A percentile compares a stretch with the other conserved stretches of the same genome.
Conservation (phyloP, 2,113 vertebrate species). For the Chroicocephalus ridibundus region DNA sequence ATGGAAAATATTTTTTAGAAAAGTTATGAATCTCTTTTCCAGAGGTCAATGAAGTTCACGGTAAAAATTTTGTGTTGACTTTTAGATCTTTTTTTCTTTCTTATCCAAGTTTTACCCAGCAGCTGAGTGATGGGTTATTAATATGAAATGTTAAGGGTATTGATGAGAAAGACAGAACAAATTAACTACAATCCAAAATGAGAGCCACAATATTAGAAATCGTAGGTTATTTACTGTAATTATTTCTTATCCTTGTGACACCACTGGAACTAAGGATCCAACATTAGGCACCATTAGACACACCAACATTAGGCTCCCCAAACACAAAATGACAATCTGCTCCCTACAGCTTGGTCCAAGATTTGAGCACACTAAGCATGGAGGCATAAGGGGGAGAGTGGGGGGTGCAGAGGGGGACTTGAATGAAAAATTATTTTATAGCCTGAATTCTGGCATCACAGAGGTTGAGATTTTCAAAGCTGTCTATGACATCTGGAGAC, state of each 20-base stretch:
- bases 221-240: neutral
- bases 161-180: neutral
- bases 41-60: slow-evolving; percentile 9
- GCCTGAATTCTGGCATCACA: neutral
- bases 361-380: neutral
- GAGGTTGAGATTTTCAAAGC: slow-evolving; percentile 34
- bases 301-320: neutral
- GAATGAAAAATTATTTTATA: neutral
- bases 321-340: neutral
- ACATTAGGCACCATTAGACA: neutral
- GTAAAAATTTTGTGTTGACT: neutral
- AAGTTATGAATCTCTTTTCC: slow-evolving; percentile 15
- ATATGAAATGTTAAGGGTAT: neutral
- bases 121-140: neutral
- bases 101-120: neutral
- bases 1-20: slow-evolving; percentile 40
- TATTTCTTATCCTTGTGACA: neutral
- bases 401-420: neutral
- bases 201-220: neutral
- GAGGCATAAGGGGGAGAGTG: neutral
- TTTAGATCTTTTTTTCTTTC: neutral
- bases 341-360: neutral
- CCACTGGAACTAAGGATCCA: neutral
- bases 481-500: slow-evolving; percentile 35
- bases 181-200: neutral